Evolutionary conservation across 2,113 vertebrate species (phyloP), one percentile per base, ranked within the genome.

Genomic region (Pipra filicauda): DNA sequence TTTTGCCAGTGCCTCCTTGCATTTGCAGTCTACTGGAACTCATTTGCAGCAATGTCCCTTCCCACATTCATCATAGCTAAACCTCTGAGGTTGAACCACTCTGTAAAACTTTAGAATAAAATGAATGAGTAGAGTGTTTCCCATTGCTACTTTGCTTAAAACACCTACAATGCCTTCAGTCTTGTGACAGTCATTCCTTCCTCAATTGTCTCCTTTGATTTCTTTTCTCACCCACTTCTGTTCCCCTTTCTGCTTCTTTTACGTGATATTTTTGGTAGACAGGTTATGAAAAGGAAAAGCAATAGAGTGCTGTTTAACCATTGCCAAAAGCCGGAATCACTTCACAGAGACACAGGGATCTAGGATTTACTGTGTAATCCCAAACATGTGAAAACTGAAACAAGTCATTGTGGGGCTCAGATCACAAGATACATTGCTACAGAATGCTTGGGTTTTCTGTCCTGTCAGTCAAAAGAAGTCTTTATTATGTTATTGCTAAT

Each of bases 101-200:
- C 55, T 62, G 31, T 74, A 72, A 73, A 24, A 77, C 17, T 70
- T 85, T 14, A 33, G 55, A 61, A 91, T 85, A 69, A 88, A 87
- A 83, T 52, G 51, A 93, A 82, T 88, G 66, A 82, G 58, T 64
- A 39, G 26, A 58, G 61, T 73, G 65, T 64, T 95, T 65, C 65
- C 33, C 79, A 57, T 91, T 19, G 0, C n/a, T 82, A 37, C 64
- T 75, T 77, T 57, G 35, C 85, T 85, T 62, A 41, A 78, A 24
- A 0, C 13, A 81, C 21, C 90, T 84, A 88, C 82, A 81, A 57
- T 88, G 43, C 55, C 59, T 90, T 87, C 69, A 75, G 88, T 84
- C 88, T 77, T 96, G 61, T 96, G 79, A 92, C n/a, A 95, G 83
- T 86, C 88, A 93, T 90, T 88, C 64, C 71, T 91, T 91, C 67